Conservation (phyloP, 37 sponge, comb jelly and placozoan species). For the Corticium candelabrum region DNA sequence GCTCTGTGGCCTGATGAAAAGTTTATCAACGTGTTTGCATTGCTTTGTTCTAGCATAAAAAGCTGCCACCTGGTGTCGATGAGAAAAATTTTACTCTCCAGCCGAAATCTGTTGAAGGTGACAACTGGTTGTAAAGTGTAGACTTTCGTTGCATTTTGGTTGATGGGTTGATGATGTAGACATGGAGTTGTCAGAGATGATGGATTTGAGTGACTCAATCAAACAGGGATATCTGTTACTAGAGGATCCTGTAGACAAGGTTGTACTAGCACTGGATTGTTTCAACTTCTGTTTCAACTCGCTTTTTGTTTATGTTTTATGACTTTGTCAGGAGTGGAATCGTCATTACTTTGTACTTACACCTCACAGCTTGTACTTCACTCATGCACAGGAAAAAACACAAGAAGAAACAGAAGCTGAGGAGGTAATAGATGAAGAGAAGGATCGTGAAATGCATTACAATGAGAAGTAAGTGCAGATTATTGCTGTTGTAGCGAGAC, state of each 20-base stretch:
- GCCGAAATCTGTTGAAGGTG: not conserved
- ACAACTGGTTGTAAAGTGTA: not conserved
- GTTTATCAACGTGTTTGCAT: no score
- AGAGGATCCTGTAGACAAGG: constrained; percentile 85
- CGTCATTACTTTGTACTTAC: constrained; percentile 84
- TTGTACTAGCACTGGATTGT: not conserved
- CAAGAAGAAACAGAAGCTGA: constrained; percentile 46
- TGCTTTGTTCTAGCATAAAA: constrained; percentile 44
- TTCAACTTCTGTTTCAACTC: not conserved
- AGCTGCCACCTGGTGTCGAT: constrained; percentile 28
- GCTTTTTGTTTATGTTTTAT: not conserved
- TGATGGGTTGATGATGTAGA: not conserved
- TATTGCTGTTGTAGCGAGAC: no score
- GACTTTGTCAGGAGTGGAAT: constrained; percentile 70
- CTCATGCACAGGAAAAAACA: constrained; percentile 63
- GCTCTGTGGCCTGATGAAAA: no score
- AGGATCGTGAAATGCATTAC: constrained; percentile 8
- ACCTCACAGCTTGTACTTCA: constrained; percentile 56
- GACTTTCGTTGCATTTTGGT: no score
- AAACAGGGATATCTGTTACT: constrained; percentile 69
- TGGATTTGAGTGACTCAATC: constrained; percentile 60
- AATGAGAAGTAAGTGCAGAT: no score
- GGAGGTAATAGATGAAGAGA: constrained; percentile 41
- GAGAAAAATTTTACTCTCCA: not conserved
- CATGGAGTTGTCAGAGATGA: not conserved